These are phyloP conservation scores for Oryctes rhinoceros DNA, from an alignment of 1,140 invertebrate species.

Conservation along the genomic window DNA sequence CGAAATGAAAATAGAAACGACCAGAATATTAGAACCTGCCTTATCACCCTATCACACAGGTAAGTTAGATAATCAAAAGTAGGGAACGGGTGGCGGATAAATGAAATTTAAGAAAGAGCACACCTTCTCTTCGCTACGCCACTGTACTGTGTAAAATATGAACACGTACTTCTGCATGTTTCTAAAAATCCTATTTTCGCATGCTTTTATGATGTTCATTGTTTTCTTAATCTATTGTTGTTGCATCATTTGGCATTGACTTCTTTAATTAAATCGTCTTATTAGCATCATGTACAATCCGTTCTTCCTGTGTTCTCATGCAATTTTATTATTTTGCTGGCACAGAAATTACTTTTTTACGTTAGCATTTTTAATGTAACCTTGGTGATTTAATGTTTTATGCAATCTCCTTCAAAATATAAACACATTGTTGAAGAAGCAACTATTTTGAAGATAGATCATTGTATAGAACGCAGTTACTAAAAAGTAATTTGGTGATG, in stretches of 20 bases:
- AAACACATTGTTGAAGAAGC: too few relatives aligned
- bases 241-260: conserved; percentile 58
- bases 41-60: conserved; percentile 75
- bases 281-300: conserved; percentile 50
- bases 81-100: conserved; percentile 27
- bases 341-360: conserved; percentile 19
- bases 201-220: conserved; percentile 47
- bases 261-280: conserved; percentile 53
- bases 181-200: conserved; percentile 47
- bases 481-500: too few relatives aligned
- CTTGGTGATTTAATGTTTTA: background rate
- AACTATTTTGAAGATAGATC: too few relatives aligned
- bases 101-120: background rate
- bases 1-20: conserved; percentile 74
- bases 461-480: too few relatives aligned
- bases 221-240: conserved; percentile 48
- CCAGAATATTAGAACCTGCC: conserved; percentile 67
- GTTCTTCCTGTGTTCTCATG: conserved; percentile 49
- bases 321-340: conserved; percentile 37
- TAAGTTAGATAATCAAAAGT: conserved; percentile 53
- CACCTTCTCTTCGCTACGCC: conserved; percentile 45
- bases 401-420: background rate
- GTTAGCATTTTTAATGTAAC: background rate
- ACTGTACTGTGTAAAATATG: conserved; percentile 48
- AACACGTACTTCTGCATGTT: conserved; percentile 29